These are phyloP conservation scores for Lophura nycthemera DNA, from an alignment of 2,113 vertebrate genomes.

Conservation along the genomic window DNA sequence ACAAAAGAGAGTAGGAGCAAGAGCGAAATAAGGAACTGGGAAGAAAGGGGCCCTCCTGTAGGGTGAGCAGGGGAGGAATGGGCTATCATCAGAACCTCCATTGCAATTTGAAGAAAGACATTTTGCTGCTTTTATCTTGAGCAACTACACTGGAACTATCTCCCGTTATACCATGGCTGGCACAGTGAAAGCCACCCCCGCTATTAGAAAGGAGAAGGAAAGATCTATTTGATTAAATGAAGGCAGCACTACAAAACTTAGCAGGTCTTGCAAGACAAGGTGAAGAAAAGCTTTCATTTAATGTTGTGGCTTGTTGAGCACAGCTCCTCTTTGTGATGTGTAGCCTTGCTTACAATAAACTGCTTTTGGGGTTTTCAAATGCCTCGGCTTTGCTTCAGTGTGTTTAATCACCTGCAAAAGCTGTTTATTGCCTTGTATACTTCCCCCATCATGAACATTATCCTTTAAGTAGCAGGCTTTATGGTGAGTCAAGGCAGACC, in stretches of 20 bases:
- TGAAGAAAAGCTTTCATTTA: slow-evolving; percentile 44
- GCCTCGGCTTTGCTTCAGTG: slow-evolving; percentile 53
- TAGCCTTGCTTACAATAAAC: slow-evolving; percentile 39
- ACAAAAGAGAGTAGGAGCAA: background rate
- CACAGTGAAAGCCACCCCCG: background rate
- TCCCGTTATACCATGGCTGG: background rate
- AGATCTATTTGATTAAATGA: background rate
- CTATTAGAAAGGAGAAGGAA: background rate
- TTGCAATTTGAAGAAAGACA: background rate
- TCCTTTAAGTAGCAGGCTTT: slow-evolving; percentile 48
- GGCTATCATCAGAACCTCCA: background rate
- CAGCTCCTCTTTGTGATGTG: background rate
- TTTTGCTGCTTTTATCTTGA: slow-evolving; percentile 37
- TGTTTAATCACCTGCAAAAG: slow-evolving; percentile 65
- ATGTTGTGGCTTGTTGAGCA: slow-evolving; percentile 26
- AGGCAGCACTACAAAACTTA: background rate
- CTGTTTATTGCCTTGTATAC: slow-evolving; percentile 63
- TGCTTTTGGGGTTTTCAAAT: slow-evolving; percentile 47
- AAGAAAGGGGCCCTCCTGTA: background rate
- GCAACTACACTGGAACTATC: slow-evolving; percentile 25
- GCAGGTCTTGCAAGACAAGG: background rate
- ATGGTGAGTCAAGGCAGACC: background rate
- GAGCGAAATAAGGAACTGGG: background rate
- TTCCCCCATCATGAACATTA: slow-evolving; percentile 43
- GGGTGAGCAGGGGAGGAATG: background rate